A percentile compares a stretch with the other conserved stretches of the same genome.
Conservation (phyloP, 2,888 invertebrate species). For the Apotomis turbidana region DNA sequence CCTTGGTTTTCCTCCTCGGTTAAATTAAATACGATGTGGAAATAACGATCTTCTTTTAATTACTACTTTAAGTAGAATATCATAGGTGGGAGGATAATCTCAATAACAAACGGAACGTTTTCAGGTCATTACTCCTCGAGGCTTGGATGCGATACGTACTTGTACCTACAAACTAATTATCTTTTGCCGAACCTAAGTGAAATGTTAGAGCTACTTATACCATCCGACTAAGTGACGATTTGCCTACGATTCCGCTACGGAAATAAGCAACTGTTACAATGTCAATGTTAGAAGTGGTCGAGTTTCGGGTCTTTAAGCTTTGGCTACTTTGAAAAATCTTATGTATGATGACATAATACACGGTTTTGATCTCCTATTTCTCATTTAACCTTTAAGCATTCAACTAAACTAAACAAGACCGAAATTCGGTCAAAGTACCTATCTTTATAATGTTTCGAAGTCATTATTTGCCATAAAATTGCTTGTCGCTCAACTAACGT, state of each 20-base stretch:
- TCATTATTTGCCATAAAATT: too few relatives aligned
- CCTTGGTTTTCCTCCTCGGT: background rate
- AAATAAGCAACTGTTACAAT: background rate
- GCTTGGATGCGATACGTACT: constrained; percentile 49
- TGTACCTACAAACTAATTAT: constrained; percentile 51
- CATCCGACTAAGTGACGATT: constrained; percentile 26
- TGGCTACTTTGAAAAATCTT: background rate
- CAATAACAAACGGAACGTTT: constrained; percentile 28
- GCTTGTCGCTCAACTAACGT: too few relatives aligned
- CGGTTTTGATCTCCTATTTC: too few relatives aligned
- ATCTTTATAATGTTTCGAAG: too few relatives aligned
- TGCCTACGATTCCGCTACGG: background rate
- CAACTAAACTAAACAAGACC: too few relatives aligned
- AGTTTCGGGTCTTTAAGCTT: too few relatives aligned
- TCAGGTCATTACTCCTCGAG: constrained; percentile 54
- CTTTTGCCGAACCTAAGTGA: constrained; percentile 45
- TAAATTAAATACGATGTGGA: background rate
- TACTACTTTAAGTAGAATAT: background rate
- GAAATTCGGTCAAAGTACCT: too few relatives aligned
- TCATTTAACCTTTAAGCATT: too few relatives aligned
- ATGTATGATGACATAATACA: background rate
- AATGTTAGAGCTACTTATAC: constrained; percentile 44
- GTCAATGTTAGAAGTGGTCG: background rate
- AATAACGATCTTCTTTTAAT: background rate
- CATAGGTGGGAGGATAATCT: constrained; percentile 30